These are phyloP conservation scores for Physeter macrocephalus DNA, from an alignment of 2,113 vertebrate genomes.

Conservation along the genomic window DNA sequence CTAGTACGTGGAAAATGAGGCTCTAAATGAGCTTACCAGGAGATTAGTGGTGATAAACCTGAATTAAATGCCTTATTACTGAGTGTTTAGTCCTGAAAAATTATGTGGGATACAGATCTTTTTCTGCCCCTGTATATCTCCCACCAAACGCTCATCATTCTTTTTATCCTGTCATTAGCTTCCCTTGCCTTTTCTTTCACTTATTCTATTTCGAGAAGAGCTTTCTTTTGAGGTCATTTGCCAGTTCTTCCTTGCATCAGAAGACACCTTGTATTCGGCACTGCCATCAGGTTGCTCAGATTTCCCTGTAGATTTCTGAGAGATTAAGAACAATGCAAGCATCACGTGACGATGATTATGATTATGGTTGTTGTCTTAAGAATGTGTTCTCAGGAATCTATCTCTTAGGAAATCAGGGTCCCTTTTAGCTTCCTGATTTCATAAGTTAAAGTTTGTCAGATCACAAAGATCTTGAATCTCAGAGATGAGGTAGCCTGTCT, in stretches of 20 bases:
- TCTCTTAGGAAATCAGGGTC: background rate
- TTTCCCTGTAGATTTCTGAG: background rate
- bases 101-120: background rate
- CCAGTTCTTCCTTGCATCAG: background rate
- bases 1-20: background rate
- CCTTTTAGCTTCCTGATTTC: background rate
- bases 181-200: background rate
- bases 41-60: background rate
- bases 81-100: background rate
- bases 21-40: background rate
- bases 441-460: background rate
- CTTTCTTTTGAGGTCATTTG: background rate
- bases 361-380: background rate
- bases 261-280: background rate
- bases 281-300: background rate
- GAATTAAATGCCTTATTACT: conserved; percentile 1
- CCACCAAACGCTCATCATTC: background rate
- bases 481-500: background rate
- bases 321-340: background rate
- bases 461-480: background rate
- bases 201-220: background rate
- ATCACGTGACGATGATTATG: background rate
- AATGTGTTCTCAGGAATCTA: background rate
- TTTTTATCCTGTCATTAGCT: background rate
- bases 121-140: background rate